phyloP scores from a whole-genome alignment of 2,113 vertebrate genomes.

The Melospiza melodia region DNA sequence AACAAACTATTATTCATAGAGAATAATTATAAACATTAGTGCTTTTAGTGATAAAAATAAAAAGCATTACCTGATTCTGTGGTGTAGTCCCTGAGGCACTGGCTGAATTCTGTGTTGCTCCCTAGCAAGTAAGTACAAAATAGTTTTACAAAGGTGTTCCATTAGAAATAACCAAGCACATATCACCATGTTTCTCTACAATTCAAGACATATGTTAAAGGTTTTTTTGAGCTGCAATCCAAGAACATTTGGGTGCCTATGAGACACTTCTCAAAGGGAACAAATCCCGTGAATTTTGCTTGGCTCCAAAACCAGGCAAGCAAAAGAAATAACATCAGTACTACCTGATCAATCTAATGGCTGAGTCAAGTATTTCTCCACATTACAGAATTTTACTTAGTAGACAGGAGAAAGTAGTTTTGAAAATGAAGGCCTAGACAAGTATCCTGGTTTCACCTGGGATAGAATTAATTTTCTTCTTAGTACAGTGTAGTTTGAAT shows the following conservation, averaged over 20 bases:
- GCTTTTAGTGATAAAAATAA: background rate
- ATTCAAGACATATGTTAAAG: background rate
- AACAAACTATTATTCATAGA: background rate
- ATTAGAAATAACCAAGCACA: background rate
- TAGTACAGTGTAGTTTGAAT: background rate
- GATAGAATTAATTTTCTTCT: background rate
- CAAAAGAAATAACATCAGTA: background rate
- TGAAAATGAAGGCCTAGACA: background rate
- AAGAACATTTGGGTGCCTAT: background rate
- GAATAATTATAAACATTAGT: background rate
- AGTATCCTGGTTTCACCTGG: background rate
- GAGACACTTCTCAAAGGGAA: background rate
- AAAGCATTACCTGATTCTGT: constrained; percentile 82
- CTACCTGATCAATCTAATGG: background rate
- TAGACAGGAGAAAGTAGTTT: background rate
- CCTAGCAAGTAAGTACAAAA: constrained; percentile 59
- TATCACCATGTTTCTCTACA: background rate
- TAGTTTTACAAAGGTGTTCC: background rate
- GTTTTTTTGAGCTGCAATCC: background rate
- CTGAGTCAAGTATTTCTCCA: background rate
- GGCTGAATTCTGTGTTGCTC: constrained; percentile 71
- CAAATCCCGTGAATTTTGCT: background rate
- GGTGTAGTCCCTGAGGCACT: constrained; percentile 72
- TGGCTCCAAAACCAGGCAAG: background rate
- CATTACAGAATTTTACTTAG: background rate